Conservation (phyloP, 2,888 invertebrate genomes). For the Litoditis marina region DNA sequence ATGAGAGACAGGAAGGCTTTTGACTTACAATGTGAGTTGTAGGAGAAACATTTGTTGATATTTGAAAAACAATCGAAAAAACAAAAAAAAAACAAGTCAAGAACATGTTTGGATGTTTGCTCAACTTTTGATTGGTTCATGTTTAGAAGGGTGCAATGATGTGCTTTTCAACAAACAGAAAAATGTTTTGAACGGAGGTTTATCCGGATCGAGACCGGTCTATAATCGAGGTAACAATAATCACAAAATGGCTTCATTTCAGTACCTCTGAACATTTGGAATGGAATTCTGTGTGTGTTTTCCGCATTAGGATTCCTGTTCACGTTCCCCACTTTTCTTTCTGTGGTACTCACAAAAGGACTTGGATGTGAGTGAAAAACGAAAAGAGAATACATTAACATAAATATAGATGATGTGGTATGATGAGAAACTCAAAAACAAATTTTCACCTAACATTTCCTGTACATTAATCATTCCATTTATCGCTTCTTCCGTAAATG, state of each 20-base stretch:
- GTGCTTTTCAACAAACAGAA: too few species aligned
- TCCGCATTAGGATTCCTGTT: constrained; percentile 35
- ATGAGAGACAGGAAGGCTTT: constrained; percentile 43
- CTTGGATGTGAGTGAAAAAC: constrained; percentile 33
- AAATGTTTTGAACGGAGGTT: too few species aligned
- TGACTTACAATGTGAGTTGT: constrained; percentile 21
- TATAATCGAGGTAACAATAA: too few species aligned
- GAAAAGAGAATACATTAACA: not conserved
- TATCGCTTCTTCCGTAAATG: too few species aligned
- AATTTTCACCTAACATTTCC: not conserved
- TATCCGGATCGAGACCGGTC: too few species aligned
- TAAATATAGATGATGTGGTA: not conserved
- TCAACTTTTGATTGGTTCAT: not conserved
- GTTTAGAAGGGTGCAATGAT: not conserved
- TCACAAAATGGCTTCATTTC: not conserved
- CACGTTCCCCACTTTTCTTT: constrained; percentile 44
- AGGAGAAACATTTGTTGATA: not conserved
- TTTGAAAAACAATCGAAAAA: not conserved
- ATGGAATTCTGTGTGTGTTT: constrained; percentile 34
- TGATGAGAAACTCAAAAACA: not conserved
- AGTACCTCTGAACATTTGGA: constrained; percentile 38
- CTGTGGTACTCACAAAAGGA: constrained; percentile 42
- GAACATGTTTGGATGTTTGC: too few species aligned
- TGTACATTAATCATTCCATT: too few species aligned
- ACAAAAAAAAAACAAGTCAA: too few species aligned